Evolutionary conservation across 2,888 invertebrate species (phyloP), one percentile per base, ranked within the genome.

Genomic region (Drosophila nigricruria): DNA sequence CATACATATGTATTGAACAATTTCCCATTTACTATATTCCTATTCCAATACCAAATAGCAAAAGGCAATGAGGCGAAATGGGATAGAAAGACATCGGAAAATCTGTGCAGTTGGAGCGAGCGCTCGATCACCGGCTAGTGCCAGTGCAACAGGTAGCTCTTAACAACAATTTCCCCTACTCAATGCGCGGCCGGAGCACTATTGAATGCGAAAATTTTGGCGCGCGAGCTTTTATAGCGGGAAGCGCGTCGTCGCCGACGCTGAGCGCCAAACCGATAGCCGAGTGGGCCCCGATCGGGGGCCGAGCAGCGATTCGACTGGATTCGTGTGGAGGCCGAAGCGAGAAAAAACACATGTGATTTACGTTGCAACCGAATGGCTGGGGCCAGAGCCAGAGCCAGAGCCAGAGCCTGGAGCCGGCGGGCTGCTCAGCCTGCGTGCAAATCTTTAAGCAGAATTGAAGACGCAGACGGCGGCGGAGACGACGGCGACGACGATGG

Each of bases 161-260:
- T 45, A 43, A 53, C 50, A 47, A 53, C 50, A 43, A 57, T 66
- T 82, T 70, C 75, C 81, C 79, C 81, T 88, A 36, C 60, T 27
- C 66, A 49, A 59, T 34, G 64, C 74, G 66, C 69, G 66, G 74
- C 60, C 76, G 61, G 69, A 58, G 71, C 70, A 67, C 79, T 59
- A 78, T 89, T 86, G 70, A 72, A 72, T 70, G 70, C 75, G 58
- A 43, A 63, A 76, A 72, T 87, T 89, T 91, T 91, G 91, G 91
- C 91, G 91, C 88, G 91, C 88, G 82, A 84, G 90, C 91, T 91
- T 91, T 91, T 91, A 91, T 91, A 91, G 89, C 70, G 71, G 52
- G 62, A 81, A 82, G 82, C 77, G 64, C 69, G 49, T 52, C 67
- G 43, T 49, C 45, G 49, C 50, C 62, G 79, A 81, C 65, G 77